These are phyloP conservation scores for Prochilodus magdalenae DNA, from an alignment of 2,113 vertebrate genomes.

Conservation along the genomic window DNA sequence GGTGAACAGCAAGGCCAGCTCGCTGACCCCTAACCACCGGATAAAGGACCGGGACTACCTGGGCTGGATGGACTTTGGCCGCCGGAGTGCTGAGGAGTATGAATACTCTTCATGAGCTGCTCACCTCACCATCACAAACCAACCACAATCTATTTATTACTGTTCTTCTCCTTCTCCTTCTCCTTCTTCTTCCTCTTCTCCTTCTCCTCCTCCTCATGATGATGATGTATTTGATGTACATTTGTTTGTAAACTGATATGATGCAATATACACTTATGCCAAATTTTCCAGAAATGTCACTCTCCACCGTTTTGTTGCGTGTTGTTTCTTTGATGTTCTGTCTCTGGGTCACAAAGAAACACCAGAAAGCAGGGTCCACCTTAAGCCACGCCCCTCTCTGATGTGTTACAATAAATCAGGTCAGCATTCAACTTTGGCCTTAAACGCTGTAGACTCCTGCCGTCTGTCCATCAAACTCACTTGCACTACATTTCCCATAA, in stretches of 20 bases:
- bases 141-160: conserved; percentile 79
- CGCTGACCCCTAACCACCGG: conserved; percentile 83
- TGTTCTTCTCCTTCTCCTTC: conserved; percentile 41
- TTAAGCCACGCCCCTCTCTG: conserved; percentile 53
- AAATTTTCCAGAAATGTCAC: conserved; percentile 79
- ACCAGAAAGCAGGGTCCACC: not conserved
- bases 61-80: conserved; percentile 99
- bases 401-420: conserved; percentile 61
- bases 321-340: conserved; percentile 43
- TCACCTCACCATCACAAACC: conserved; percentile 74
- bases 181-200: conserved; percentile 68
- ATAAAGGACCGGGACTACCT: conserved; percentile 95
- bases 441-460: conserved; percentile 39
- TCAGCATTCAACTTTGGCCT: conserved; percentile 52
- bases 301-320: conserved; percentile 69
- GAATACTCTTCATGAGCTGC: conserved; percentile 87
- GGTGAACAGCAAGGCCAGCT: conserved; percentile 79
- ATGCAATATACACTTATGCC: conserved; percentile 82
- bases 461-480: not conserved
- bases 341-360: conserved; percentile 2
- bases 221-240: conserved; percentile 81
- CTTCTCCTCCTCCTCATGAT: conserved; percentile 37
- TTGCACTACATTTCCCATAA: not conserved
- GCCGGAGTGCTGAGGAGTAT: conserved; percentile 93
- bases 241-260: conserved; percentile 84